These are phyloP conservation scores for Ptilorrhoa leucosticta DNA, from an alignment of 2,113 vertebrate genomes.

Conservation along the genomic window DNA sequence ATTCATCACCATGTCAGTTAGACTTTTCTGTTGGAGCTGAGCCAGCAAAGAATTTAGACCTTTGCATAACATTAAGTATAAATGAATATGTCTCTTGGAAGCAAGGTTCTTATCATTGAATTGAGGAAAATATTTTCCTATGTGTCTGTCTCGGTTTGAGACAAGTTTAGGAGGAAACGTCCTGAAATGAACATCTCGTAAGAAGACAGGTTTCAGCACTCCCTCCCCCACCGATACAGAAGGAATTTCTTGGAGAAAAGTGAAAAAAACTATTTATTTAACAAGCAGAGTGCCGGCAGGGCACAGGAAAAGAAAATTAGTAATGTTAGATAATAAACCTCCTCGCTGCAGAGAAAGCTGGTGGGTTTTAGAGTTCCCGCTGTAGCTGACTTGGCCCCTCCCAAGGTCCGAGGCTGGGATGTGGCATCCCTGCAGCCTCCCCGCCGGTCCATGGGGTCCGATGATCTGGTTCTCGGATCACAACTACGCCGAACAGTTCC, in stretches of 20 bases:
- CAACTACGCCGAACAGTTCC: neutral
- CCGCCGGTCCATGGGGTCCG: fast-evolving
- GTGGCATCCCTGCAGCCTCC: neutral
- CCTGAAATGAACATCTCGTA: neutral
- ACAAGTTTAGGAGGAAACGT: neutral
- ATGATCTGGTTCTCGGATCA: neutral
- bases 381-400: neutral
- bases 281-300: neutral
- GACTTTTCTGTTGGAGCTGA: neutral
- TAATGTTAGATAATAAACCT: neutral
- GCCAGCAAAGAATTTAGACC: neutral
- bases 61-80: neutral
- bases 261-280: neutral
- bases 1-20: neutral
- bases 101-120: neutral
- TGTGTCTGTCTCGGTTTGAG: neutral
- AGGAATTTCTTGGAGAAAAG: neutral
- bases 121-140: neutral
- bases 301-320: neutral
- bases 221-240: neutral
- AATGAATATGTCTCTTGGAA: neutral
- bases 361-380: neutral
- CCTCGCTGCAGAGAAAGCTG: neutral
- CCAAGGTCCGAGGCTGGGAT: fast-evolving
- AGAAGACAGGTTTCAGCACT: neutral